Evolutionary conservation across 2,797 vertebrate species (phyloP).

Genomic region (Oophaga sylvatica): DNA sequence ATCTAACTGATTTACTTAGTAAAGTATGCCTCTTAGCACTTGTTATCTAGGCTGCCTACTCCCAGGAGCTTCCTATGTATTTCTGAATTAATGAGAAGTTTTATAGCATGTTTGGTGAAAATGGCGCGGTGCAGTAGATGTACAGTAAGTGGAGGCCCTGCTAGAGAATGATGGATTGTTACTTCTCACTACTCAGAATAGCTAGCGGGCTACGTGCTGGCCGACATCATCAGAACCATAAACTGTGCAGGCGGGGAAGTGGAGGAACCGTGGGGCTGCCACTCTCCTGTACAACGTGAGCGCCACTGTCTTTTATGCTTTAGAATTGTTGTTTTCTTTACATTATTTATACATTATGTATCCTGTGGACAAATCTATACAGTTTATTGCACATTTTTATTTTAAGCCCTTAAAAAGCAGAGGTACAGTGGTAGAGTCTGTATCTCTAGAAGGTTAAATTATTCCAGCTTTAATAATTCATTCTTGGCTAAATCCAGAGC

Average conservation of each 20-base stretch:
- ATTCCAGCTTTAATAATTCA: not conserved
- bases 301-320: not conserved
- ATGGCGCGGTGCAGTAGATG: slow-evolving; percentile 43
- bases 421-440: not conserved
- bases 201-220: not conserved
- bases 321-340: not conserved
- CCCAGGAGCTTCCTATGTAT: slow-evolving; percentile 65
- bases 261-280: not conserved
- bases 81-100: slow-evolving; percentile 65
- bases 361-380: not conserved
- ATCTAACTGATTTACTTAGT: slow-evolving; percentile 73
- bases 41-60: slow-evolving; percentile 68
- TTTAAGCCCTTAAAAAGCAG: not conserved
- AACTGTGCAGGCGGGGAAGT: not conserved
- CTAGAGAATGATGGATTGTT: slow-evolving; percentile 44
- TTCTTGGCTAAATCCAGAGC: no score
- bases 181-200: slow-evolving; percentile 6
- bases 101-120: slow-evolving; percentile 54
- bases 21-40: slow-evolving; percentile 66
- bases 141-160: not conserved
- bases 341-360: not conserved
- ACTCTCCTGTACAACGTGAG: not conserved
- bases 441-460: not conserved
- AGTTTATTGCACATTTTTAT: not conserved
- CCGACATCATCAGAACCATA: slow-evolving; percentile 2